These are phyloP conservation scores for Rachycentron canadum DNA, from an alignment of 2,797 vertebrate species.

Conservation along the genomic window DNA sequence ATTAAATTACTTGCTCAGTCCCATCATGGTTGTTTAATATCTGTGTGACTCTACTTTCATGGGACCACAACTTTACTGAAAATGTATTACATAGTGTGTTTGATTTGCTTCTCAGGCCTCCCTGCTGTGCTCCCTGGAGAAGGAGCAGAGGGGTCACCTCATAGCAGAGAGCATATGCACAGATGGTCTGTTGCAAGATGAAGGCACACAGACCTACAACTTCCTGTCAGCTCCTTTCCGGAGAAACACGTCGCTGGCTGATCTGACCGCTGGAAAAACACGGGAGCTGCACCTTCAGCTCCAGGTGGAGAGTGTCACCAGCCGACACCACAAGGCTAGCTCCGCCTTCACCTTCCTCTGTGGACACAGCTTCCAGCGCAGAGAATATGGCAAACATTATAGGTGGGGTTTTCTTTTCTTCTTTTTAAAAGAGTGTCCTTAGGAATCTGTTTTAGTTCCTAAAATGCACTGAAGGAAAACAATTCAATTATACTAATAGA, in stretches of 20 bases:
- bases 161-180: constrained; percentile 89
- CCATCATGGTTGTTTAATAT: background rate
- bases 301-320: constrained; percentile 91
- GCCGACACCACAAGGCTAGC: constrained; percentile 93
- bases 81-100: background rate
- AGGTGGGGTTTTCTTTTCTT: constrained; percentile 67
- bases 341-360: constrained; percentile 95
- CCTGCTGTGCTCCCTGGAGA: constrained; percentile 93
- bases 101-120: constrained; percentile 81
- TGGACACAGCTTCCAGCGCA: constrained; percentile 90
- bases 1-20: too few species aligned
- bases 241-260: constrained; percentile 84
- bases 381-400: constrained; percentile 92
- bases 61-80: background rate
- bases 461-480: too few species aligned
- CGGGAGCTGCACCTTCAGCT: constrained; percentile 91
- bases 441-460: background rate
- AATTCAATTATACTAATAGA: background rate
- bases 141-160: constrained; percentile 91
- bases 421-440: too few species aligned
- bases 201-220: constrained; percentile 93
- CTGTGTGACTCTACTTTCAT: background rate
- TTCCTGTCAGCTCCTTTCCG: constrained; percentile 90
- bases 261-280: constrained; percentile 78
- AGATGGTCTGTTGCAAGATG: constrained; percentile 87